These are phyloP conservation scores for Clarias macrocephalus DNA, from an alignment of 2,113 vertebrate species.

Conservation along the genomic window DNA sequence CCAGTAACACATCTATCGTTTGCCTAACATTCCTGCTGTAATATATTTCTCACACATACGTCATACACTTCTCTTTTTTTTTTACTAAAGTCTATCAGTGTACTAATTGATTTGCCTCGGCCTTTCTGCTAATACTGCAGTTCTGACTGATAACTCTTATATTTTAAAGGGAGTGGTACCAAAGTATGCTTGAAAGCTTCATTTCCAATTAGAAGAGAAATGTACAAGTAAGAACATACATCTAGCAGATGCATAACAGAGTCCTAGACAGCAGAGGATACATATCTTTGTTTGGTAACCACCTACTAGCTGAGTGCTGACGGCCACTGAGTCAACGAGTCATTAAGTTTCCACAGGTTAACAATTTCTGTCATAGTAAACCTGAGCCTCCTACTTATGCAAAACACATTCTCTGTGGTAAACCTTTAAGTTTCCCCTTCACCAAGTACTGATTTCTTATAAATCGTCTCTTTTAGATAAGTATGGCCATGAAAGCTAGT, in stretches of 20 bases:
- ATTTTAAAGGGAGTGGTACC: slow-evolving; percentile 35
- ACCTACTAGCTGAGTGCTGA: slow-evolving; percentile 17
- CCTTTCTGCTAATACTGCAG: slow-evolving; percentile 38
- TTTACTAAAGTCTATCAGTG: not conserved
- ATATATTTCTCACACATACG: not conserved
- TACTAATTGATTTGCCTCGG: slow-evolving; percentile 15
- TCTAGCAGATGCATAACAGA: not conserved
- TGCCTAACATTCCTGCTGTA: slow-evolving; percentile 52
- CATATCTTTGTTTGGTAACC: slow-evolving; percentile 48
- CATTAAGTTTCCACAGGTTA: slow-evolving; percentile 53
- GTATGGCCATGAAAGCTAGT: slow-evolving; percentile 56
- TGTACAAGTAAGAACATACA: not conserved
- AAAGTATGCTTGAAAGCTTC: not conserved
- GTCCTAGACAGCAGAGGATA: slow-evolving; percentile 50
- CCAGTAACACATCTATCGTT: slow-evolving; percentile 53
- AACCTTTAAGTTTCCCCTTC: slow-evolving; percentile 67
- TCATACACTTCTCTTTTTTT: not conserved
- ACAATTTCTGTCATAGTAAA: slow-evolving; percentile 55
- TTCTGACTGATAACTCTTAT: slow-evolving; percentile 47
- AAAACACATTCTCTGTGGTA: slow-evolving; percentile 65
- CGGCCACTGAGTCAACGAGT: slow-evolving; percentile 40
- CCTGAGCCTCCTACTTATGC: slow-evolving; percentile 60
- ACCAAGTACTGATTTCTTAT: slow-evolving; percentile 73
- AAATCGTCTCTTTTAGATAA: slow-evolving; percentile 68
- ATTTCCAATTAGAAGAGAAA: not conserved